These are phyloP conservation scores for Plusia festucae DNA, from an alignment of 2,888 invertebrate species.

Conservation along the genomic window DNA sequence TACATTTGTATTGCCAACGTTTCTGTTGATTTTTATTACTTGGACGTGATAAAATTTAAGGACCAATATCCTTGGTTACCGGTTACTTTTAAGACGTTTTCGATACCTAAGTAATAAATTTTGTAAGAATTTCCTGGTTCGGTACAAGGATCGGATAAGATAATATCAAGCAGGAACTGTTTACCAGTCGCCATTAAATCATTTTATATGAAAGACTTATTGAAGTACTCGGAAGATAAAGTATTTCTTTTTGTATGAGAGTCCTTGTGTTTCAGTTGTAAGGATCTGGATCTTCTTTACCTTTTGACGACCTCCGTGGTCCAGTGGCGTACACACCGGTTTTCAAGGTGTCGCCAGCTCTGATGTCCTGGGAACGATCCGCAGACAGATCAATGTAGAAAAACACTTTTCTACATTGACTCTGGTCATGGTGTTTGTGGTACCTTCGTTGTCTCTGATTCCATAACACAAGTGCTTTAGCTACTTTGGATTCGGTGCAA, in stretches of 20 bases:
- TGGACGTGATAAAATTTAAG: constrained; percentile 1
- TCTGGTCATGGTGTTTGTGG: no score
- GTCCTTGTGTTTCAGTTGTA: neutral
- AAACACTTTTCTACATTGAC: no score
- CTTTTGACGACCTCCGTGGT: no score
- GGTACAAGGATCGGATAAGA: constrained; percentile 37
- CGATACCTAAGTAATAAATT: constrained; percentile 22
- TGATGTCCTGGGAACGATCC: no score
- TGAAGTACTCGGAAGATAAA: constrained; percentile 11
- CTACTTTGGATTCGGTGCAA: no score
- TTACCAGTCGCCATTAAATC: constrained; percentile 33
- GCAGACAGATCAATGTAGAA: no score
- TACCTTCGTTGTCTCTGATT: no score
- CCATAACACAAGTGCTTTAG: no score
- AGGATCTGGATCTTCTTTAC: neutral
- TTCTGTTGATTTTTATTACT: neutral
- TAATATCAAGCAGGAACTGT: constrained; percentile 20
- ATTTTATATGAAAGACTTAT: constrained; percentile 7
- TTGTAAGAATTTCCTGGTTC: constrained; percentile 32
- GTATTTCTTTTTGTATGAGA: constrained; percentile 6
- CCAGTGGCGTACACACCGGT: no score
- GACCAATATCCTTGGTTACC: constrained; percentile 19
- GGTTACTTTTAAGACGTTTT: constrained; percentile 20
- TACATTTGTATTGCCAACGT: neutral
- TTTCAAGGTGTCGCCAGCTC: no score